Percentiles rank a stretch among this genome's conserved stretches.
These are phyloP conservation scores for Drosophila auraria DNA, from an alignment of 1,140 invertebrate genomes.

Conservation along the genomic window DNA sequence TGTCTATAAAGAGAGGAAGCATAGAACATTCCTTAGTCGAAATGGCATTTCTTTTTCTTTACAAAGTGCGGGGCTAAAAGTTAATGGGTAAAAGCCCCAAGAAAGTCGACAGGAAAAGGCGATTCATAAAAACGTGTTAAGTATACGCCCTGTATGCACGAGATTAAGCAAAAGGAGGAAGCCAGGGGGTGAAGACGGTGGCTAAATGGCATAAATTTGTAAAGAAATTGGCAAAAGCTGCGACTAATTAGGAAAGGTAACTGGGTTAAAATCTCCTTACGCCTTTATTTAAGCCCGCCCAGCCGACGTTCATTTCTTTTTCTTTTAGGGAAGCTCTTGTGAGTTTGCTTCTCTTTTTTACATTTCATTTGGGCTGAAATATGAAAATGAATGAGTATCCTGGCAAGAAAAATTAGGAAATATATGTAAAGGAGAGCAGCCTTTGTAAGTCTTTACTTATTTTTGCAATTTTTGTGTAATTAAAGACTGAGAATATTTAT, in stretches of 20 bases:
- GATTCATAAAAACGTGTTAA: slow-evolving; percentile 56
- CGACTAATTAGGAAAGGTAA: slow-evolving; percentile 55
- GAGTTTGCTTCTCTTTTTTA: background rate
- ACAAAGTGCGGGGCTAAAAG: background rate
- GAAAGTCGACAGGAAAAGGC: slow-evolving; percentile 32
- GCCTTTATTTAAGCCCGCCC: background rate
- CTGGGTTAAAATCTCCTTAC: slow-evolving; percentile 42
- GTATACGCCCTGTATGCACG: slow-evolving; percentile 40
- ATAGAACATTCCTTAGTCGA: too few species aligned
- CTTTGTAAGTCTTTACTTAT: background rate
- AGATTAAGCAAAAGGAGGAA: slow-evolving; percentile 16
- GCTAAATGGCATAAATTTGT: slow-evolving; percentile 53
- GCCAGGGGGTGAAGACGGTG: background rate
- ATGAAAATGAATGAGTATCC: slow-evolving; percentile 8
- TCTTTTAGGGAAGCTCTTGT: background rate
- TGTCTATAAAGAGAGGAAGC: background rate
- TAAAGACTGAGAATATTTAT: background rate
- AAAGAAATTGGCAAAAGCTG: slow-evolving; percentile 54
- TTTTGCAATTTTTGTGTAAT: too few species aligned
- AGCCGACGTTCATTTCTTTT: slow-evolving; percentile 17
- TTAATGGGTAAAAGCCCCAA: slow-evolving; percentile 5
- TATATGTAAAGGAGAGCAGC: background rate
- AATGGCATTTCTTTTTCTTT: background rate
- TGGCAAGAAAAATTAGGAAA: background rate
- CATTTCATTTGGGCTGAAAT: background rate